phyloP scores from a whole-genome alignment of 2,888 invertebrate species.

The Penaeus monodon region DNA sequence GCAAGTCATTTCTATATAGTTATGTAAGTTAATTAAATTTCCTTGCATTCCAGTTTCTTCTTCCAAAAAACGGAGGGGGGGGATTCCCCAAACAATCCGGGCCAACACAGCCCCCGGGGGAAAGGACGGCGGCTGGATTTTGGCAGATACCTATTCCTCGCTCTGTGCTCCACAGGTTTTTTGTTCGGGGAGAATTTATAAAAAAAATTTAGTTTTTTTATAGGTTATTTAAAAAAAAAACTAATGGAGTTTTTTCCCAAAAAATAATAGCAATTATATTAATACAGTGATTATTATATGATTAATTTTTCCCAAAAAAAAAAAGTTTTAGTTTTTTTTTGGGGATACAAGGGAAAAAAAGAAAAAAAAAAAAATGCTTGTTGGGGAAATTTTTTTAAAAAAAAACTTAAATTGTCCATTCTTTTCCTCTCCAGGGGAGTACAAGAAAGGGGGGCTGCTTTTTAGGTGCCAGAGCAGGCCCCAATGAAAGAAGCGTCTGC shows the following conservation, averaged over 20 bases:
- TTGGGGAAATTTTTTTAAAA: too few species aligned
- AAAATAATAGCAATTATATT: too few species aligned
- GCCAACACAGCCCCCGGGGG: constrained; percentile 73
- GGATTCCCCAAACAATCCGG: constrained; percentile 78
- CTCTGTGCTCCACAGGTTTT: too few species aligned
- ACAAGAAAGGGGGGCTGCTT: constrained; percentile 88
- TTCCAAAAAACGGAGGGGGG: constrained; percentile 97
- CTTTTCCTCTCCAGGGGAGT: constrained; percentile 71
- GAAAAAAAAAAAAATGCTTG: too few species aligned
- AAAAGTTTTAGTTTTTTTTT: too few species aligned
- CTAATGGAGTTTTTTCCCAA: too few species aligned
- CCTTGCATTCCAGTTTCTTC: constrained; percentile 75
- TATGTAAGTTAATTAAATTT: not conserved
- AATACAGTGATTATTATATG: too few species aligned
- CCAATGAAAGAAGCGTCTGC: constrained; percentile 75
- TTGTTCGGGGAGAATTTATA: too few species aligned
- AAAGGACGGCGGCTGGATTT: constrained; percentile 90
- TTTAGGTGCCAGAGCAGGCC: constrained; percentile 85
- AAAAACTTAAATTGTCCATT: not conserved
- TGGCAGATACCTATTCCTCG: constrained; percentile 83
- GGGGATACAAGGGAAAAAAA: too few species aligned
- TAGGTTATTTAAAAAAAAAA: too few species aligned
- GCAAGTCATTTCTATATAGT: not conserved
- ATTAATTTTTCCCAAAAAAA: too few species aligned
- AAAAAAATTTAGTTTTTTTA: too few species aligned